Evolutionary conservation across 1,140 invertebrate species (phyloP).

Genomic region (Calephelis virginiensis): DNA sequence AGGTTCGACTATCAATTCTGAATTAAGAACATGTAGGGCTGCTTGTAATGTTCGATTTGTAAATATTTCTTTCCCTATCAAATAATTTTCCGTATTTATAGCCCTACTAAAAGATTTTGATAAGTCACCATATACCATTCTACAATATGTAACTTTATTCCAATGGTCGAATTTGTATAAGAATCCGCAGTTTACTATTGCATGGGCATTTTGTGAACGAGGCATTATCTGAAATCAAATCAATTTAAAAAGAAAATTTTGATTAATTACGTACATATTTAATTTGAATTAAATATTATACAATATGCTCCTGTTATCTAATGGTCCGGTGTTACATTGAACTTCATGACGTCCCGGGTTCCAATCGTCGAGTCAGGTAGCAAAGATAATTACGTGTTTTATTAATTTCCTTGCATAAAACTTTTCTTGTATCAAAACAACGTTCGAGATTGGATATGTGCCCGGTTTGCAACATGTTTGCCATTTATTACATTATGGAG

Average conservation of each 20-base stretch:
- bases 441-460: too few species aligned
- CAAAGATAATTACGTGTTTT: too few species aligned
- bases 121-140: slow-evolving; percentile 82
- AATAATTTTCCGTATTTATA: slow-evolving; percentile 80
- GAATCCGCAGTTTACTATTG: slow-evolving; percentile 85
- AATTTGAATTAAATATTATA: too few species aligned
- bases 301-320: too few species aligned
- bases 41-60: slow-evolving; percentile 72
- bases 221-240: slow-evolving; percentile 80
- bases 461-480: too few species aligned
- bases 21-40: slow-evolving; percentile 79
- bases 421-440: too few species aligned
- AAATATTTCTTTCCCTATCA: slow-evolving; percentile 78
- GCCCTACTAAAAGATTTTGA: slow-evolving; percentile 84
- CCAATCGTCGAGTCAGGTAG: rapidly evolving
- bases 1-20: slow-evolving; percentile 82
- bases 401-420: too few species aligned
- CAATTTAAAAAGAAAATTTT: too few species aligned
- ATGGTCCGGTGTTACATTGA: too few species aligned
- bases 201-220: slow-evolving; percentile 84
- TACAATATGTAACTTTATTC: slow-evolving; percentile 54
- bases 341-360: too few species aligned
- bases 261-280: too few species aligned
- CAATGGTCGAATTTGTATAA: slow-evolving; percentile 78
- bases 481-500: too few species aligned